phyloP scores from a whole-genome alignment of 2,888 invertebrate genomes.

The Steinernema scapterisci region DNA sequence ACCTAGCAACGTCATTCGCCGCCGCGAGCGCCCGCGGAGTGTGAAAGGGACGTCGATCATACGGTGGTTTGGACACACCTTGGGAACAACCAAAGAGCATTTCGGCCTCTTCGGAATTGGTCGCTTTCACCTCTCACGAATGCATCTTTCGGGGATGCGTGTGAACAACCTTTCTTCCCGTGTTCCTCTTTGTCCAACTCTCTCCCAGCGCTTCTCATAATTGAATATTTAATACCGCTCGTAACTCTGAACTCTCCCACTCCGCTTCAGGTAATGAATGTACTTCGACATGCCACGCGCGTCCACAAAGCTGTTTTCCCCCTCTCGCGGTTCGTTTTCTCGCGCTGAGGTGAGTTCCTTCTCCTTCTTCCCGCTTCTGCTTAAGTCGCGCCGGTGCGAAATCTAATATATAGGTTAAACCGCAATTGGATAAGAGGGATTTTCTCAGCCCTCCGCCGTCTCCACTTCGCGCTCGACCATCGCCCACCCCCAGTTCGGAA shows the following conservation, averaged over 20 bases:
- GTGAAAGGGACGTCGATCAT: too few relatives aligned
- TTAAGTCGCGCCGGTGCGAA: too few relatives aligned
- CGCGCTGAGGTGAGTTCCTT: too few relatives aligned
- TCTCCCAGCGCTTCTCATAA: constrained; percentile 21
- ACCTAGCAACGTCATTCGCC: neutral
- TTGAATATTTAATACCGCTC: constrained; percentile 26
- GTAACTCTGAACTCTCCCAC: too few relatives aligned
- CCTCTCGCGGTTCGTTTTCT: too few relatives aligned
- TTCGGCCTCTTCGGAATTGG: neutral
- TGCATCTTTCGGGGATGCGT: constrained; percentile 6
- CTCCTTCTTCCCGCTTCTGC: too few relatives aligned
- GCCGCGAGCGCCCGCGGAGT: neutral
- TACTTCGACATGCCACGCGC: too few relatives aligned
- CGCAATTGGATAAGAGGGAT: constrained; percentile 1
- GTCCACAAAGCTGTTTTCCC: too few relatives aligned
- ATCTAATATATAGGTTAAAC: constrained; percentile 17
- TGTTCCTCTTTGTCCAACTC: constrained; percentile 4
- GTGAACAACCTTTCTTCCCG: constrained; percentile 24
- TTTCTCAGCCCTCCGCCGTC: neutral
- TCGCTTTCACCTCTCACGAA: constrained; percentile 13
- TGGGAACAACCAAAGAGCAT: too few relatives aligned
- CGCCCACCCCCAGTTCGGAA: neutral
- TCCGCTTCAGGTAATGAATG: too few relatives aligned
- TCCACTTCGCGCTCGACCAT: too few relatives aligned
- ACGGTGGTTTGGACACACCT: too few relatives aligned